Evolutionary conservation across 2,113 vertebrate genomes (phyloP).

Genomic region (Onychostoma macrolepis): DNA sequence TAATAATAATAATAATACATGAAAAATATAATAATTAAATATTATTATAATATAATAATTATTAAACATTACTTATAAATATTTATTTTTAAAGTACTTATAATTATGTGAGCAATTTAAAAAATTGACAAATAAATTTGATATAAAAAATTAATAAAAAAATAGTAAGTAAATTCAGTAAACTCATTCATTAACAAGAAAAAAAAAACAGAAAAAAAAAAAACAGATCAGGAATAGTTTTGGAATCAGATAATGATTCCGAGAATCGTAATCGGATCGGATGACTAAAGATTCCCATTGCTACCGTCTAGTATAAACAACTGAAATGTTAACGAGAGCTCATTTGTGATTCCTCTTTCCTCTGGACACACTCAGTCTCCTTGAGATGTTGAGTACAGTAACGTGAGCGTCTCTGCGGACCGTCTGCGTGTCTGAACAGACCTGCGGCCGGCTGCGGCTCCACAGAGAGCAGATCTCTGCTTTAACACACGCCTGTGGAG

Average conservation of each 20-base stretch:
- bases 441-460: not conserved
- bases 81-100: no score
- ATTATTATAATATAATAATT: no score
- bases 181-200: not conserved
- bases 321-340: not conserved
- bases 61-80: no score
- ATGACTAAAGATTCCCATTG: not conserved
- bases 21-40: no score
- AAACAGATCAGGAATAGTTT: not conserved
- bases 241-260: not conserved
- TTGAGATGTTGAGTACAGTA: not conserved
- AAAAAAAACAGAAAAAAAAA: no score
- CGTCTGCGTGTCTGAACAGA: not conserved
- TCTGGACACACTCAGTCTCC: not conserved
- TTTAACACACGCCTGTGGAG: slow-evolving; percentile 32
- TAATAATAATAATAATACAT: no score
- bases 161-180: not conserved
- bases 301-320: not conserved
- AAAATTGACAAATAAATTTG: no score
- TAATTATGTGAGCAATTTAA: no score
- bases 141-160: no score
- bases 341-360: not conserved
- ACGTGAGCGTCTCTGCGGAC: not conserved
- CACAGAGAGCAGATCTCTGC: slow-evolving; percentile 22
- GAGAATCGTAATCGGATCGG: not conserved